Conservation (phyloP, 2,797 vertebrate species). For the Melanotaenia nigrans region DNA sequence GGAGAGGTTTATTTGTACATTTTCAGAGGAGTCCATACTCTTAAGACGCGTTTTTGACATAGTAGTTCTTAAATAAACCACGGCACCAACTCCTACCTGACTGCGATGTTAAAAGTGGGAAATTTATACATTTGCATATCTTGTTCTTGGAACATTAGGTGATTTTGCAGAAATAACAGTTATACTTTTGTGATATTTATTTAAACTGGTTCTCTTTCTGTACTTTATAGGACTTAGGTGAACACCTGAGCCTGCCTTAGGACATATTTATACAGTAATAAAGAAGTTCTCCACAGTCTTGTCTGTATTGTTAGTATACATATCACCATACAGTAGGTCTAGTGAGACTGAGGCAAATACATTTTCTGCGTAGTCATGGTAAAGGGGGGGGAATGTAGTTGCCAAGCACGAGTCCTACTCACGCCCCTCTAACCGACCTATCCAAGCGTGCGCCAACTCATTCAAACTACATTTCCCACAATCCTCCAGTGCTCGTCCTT, state of each 20-base stretch:
- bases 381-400: neutral
- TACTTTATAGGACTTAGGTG: neutral
- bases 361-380: neutral
- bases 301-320: neutral
- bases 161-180: neutral
- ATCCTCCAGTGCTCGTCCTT: conserved; percentile 67
- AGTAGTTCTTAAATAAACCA: no score
- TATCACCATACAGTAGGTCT: neutral
- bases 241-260: neutral
- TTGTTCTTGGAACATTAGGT: neutral
- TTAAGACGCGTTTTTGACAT: no score
- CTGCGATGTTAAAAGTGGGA: no score
- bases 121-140: neutral
- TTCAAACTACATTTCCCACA: conserved; percentile 79
- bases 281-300: neutral
- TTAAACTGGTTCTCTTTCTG: neutral
- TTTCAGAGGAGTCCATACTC: neutral
- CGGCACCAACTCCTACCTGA: no score
- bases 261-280: neutral
- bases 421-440: conserved; percentile 81
- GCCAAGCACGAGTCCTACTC: conserved; percentile 1
- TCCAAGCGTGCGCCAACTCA: conserved; percentile 39
- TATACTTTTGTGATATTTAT: neutral
- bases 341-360: neutral
- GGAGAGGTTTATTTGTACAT: neutral